Evolutionary conservation across 2,113 vertebrate genomes (phyloP), one percentile per base, ranked within the genome.

Genomic region (Oriolus oriolus): DNA sequence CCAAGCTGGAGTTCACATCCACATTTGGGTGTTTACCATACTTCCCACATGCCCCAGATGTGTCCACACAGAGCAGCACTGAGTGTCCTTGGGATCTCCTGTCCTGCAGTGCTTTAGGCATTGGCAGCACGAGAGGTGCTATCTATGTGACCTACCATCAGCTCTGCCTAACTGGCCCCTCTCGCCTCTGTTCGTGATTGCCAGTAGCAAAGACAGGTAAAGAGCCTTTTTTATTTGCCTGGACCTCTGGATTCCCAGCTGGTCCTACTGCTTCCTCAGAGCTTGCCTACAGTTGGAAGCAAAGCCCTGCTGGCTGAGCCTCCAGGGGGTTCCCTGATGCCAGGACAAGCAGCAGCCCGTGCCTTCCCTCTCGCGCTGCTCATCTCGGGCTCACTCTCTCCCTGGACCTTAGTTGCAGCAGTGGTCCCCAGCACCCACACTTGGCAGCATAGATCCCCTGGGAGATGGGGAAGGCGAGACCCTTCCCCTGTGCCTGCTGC

Each of bases 261-360:
- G 37, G 10, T 44, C 33, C 26, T 26, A 50, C 4, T 35, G 26
- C 56, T 87, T 70, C 19, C 50, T 16, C 28, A 39, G 59, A 74
- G 26, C 18, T 85, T 89, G 30, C 16, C 56, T 33, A 42, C 16
- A 30, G 16, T 1, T 87, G 52, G 42, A 75, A 82, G 35, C 16
- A 59, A 54, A 82, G 16, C 14, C 17, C 12, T 44, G 14, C 26
- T 28, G 44, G 15, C 71, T 79, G 35, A 75, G n/a, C 33, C 31
- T 18, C n/a, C 17, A 10, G 33, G 0, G 4, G 16, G 5, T 16
- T 69, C n/a, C 45, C 50, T 24, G 16, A 24, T 8, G 2, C 39
- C 56, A 50, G 47, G 22, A n/a, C 35, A 37, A 7, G 18, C 45
- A 49, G 68, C 39, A 54, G n/a, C 23, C 24, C 0, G 0, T 50